A percentile compares a stretch with the other conserved stretches of the same genome.
Conservation (phyloP, 2,888 invertebrate species). For the Xanthorhoe designata region DNA sequence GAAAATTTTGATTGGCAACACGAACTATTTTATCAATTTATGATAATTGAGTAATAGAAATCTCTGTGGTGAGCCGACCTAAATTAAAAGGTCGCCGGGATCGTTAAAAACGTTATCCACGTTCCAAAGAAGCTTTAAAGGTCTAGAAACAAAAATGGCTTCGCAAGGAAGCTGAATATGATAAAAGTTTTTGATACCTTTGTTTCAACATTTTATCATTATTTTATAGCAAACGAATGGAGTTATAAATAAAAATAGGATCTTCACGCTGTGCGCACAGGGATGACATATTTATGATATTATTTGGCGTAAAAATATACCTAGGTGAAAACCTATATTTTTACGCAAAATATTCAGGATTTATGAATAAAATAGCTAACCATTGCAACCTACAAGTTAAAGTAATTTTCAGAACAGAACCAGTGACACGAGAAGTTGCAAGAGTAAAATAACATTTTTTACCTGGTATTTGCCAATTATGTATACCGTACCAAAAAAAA, state of each 20-base stretch:
- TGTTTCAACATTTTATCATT: not conserved
- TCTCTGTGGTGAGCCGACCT: not conserved
- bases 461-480: too few relatives aligned
- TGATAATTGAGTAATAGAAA: too few relatives aligned
- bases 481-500: too few relatives aligned
- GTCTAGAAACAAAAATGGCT: constrained; percentile 9
- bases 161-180: constrained; percentile 3
- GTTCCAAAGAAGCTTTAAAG: constrained; percentile 13
- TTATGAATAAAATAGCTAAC: not conserved
- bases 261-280: not conserved
- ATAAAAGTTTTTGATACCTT: constrained; percentile 2
- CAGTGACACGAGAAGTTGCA: not conserved
- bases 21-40: not conserved
- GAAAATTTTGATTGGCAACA: not conserved
- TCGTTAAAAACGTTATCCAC: constrained; percentile 26
- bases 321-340: too few relatives aligned
- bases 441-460: not conserved
- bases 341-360: not conserved
- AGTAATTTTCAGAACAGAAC: too few relatives aligned
- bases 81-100: constrained; percentile 9
- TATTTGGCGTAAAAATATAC: not conserved
- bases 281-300: not conserved
- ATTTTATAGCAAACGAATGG: not conserved
- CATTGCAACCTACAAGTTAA: not conserved
- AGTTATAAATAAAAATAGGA: not conserved